These are phyloP conservation scores for Psix sp. DNA, from an alignment of 1,140 invertebrate genomes.

Conservation along the genomic window DNA sequence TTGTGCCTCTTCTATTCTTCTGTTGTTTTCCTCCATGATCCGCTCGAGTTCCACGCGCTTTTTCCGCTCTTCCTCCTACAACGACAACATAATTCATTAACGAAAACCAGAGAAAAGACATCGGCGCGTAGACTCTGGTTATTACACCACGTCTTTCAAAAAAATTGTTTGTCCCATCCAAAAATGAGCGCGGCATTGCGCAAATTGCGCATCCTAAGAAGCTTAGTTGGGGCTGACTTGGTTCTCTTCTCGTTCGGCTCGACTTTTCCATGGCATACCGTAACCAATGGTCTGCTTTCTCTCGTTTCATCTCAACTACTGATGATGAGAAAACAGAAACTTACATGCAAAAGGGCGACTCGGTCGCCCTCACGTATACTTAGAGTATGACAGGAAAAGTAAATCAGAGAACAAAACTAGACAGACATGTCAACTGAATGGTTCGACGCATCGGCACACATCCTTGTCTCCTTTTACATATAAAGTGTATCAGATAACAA, in stretches of 20 bases:
- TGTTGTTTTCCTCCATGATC: slow-evolving; percentile 98
- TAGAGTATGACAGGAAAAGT: slow-evolving; percentile 36
- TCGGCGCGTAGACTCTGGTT: slow-evolving; percentile 67
- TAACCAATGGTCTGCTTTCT: slow-evolving; percentile 26
- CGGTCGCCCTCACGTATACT: slow-evolving; percentile 13
- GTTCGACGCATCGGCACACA: too few relatives aligned
- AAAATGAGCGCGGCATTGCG: slow-evolving; percentile 68
- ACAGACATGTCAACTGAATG: slow-evolving; percentile 19
- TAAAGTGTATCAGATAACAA: slow-evolving; percentile 71
- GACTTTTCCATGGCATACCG: slow-evolving; percentile 30
- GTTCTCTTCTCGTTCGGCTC: slow-evolving; percentile 23
- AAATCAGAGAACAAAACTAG: slow-evolving; percentile 39
- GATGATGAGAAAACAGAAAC: slow-evolving; percentile 49
- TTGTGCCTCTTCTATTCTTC: slow-evolving; percentile 97
- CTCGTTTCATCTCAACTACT: slow-evolving; percentile 44
- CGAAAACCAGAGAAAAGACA: slow-evolving; percentile 66
- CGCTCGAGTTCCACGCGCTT: slow-evolving; percentile 96
- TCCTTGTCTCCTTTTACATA: slow-evolving; percentile 42
- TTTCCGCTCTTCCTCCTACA: slow-evolving; percentile 95
- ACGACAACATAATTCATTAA: slow-evolving; percentile 74
- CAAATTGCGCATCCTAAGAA: slow-evolving; percentile 70
- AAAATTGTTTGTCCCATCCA: slow-evolving; percentile 55
- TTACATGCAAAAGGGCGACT: slow-evolving; percentile 39
- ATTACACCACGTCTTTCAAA: slow-evolving; percentile 63
- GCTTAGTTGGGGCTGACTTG: slow-evolving; percentile 59